Evolutionary conservation across 2,113 vertebrate species (phyloP), one percentile per base, ranked within the genome.

Genomic region (Lota lota): DNA sequence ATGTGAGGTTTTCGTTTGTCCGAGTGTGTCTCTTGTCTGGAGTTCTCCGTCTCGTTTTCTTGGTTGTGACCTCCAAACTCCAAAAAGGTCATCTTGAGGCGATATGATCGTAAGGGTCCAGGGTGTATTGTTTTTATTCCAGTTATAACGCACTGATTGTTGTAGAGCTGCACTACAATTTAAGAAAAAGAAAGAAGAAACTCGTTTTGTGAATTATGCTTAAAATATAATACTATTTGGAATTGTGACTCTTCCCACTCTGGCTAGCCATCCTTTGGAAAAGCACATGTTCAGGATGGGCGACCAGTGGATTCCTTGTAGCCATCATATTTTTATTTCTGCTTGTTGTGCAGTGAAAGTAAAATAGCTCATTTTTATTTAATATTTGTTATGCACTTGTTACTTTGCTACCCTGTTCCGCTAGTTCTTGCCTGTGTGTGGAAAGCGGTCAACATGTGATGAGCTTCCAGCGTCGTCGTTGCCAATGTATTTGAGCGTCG

Each of bases 321-420:
- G 78, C 80, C 77, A 84, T 69, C 78, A 75, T 82, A 83, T 89
- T 85, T 74, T 21, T 19, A 65, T 85, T 85, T 90, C 74, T 86
- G 85, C 82, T 90, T 82, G 78, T 86, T 61, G 83, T 89, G 88
- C 85, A 85, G 87, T 88, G 85, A 83, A 87, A 78, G 80, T 89
- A 66, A 75, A 47, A 83, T 72, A 82, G 78, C 83, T 87, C 78
- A 74, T 80, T 82, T 36, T 47, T 69, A 78, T 33, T 28, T 14
- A 33, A 54, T 68, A 28, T 36, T 68, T 20, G 58, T 69, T 33
- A 69, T 77, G 80, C 10, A 56, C 53, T n/a, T 18, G 53, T 56
- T 17, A 47, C 16, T 56, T 18, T 56, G n/a, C 81, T 80, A 85
- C 69, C 78, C 86, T 79, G 80, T 81, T 83, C 72, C 81, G 75